phyloP scores from a whole-genome alignment of 1,140 invertebrate genomes.

The Ips nitidus region DNA sequence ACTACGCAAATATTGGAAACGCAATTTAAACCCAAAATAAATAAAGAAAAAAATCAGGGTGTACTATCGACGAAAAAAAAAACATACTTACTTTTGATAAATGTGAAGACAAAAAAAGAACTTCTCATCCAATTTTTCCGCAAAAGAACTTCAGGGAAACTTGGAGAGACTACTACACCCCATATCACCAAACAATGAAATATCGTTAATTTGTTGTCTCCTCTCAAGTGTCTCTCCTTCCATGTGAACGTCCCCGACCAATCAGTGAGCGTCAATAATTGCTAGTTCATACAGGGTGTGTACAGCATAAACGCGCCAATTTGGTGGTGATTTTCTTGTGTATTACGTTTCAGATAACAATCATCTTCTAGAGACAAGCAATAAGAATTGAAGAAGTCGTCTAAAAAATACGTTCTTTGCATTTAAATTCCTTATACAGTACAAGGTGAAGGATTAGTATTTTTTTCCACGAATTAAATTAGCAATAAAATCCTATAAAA shows the following conservation, averaged over 20 bases:
- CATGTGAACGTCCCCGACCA: constrained; percentile 24
- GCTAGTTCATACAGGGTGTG: constrained; percentile 29
- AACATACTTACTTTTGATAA: too few species aligned
- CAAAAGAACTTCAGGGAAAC: constrained; percentile 10
- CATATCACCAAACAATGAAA: constrained; percentile 23
- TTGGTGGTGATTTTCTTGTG: not conserved
- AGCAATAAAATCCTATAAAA: too few species aligned
- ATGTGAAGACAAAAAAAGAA: not conserved
- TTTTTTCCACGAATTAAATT: too few species aligned
- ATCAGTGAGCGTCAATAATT: constrained; percentile 21
- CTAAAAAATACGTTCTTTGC: too few species aligned
- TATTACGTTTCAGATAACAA: not conserved
- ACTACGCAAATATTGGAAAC: constrained; percentile 3
- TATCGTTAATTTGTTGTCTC: constrained; percentile 23
- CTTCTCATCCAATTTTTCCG: constrained; percentile 10
- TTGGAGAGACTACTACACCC: constrained; percentile 19
- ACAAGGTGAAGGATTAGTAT: too few species aligned
- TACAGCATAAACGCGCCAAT: not conserved
- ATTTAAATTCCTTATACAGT: too few species aligned
- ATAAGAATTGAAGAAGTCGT: too few species aligned
- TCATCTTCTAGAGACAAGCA: too few species aligned
- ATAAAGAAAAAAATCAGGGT: too few species aligned
- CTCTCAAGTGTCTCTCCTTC: constrained; percentile 20
- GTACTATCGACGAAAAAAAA: too few species aligned
- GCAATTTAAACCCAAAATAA: too few species aligned